Base-by-base conservation (phyloP, 2,888 invertebrate genomes). In the Dryococelus australis region DNA sequence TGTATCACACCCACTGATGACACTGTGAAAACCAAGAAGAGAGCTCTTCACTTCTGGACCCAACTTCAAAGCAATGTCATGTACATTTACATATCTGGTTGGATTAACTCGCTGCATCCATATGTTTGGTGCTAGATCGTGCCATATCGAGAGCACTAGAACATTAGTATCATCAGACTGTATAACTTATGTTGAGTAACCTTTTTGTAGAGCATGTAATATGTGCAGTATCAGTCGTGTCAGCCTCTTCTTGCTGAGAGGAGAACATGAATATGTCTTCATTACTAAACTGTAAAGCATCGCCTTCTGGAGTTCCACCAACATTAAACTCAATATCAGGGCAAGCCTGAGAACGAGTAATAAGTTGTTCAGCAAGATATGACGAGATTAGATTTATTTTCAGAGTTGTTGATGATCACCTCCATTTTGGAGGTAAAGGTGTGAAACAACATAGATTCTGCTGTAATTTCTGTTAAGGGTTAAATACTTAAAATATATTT, bases 131-230 rank as follows among this genome's bases (percentile, higher is more conserved):
- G 79, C 79, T 27, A 79, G 79, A 27, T 27, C 79, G 27, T 79
- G 9, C 9, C 9, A 79, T 79, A 79, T 79, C 4, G 20, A 79
- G 79, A 79, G 79, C 79, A 79, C 9, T 8, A n/a, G n/a, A n/a
- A n/a, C n/a, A n/a, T n/a, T n/a, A n/a, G n/a, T n/a, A n/a, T n/a
- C n/a, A n/a, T n/a, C n/a, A 8, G n/a, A 79, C 27, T 79, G 79
- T 0, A 79, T 79, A 79, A 79, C 79, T 27, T 16, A 6, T 79
- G 79, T 79, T 27, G 9, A 26, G 9, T 79, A 79, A 79, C 79
- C 79, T 20, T 24, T 79, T 27, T 79, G 79, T 79, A 79, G 79
- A 79, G 79, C n/a, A 79, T 79, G 79, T n/a, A 27, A 79, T 12
- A 0, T 79, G 4, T 79, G 79, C 79, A 79, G 27, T n/a, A 79